Evolutionary conservation across 2,888 invertebrate species (phyloP).

Genomic region (Dexiosoma caninum): DNA sequence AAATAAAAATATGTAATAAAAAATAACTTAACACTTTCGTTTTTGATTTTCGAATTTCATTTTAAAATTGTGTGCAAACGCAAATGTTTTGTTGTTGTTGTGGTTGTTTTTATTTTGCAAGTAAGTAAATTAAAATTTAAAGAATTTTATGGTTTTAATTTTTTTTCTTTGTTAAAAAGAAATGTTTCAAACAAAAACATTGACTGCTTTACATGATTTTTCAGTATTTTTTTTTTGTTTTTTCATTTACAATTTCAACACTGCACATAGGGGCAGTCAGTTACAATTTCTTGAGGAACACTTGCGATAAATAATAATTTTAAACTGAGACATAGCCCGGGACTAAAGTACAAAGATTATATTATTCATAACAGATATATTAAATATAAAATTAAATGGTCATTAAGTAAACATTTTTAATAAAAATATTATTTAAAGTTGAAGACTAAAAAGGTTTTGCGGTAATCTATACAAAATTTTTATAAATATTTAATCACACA

Average conservation of each 20-base stretch:
- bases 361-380: not conserved
- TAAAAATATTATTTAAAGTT: no score
- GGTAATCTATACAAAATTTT: no score
- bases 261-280: not conserved
- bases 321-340: not conserved
- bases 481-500: no score
- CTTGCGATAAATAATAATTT: not conserved
- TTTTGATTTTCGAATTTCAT: constrained; percentile 39
- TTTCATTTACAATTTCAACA: not conserved
- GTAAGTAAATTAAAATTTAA: constrained; percentile 51
- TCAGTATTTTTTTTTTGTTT: not conserved
- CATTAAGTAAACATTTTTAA: not conserved
- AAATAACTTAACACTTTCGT: constrained; percentile 51
- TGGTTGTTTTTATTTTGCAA: constrained; percentile 16
- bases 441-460: no score
- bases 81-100: constrained; percentile 3
- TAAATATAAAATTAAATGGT: not conserved
- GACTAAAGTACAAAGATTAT: not conserved
- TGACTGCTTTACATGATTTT: constrained; percentile 6
- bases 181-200: constrained; percentile 8
- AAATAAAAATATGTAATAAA: not conserved
- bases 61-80: constrained; percentile 14
- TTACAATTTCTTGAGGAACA: not conserved
- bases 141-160: constrained; percentile 39
- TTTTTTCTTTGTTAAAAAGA: not conserved